Base-by-base conservation (phyloP, 2,113 vertebrate genomes). In the Desmodus rotundus region DNA sequence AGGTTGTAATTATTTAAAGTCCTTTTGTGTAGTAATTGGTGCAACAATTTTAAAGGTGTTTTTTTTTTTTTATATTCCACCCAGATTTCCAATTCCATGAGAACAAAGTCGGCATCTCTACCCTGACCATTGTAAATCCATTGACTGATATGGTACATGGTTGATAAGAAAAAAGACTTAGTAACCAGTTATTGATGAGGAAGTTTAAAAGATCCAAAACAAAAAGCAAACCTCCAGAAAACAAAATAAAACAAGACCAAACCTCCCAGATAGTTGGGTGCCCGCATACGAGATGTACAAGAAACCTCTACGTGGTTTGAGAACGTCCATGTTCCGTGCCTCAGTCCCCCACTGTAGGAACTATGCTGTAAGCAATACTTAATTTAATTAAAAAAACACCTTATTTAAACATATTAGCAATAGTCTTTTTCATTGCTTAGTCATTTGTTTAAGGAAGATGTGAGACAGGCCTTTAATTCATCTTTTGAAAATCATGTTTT, bases 371-470 rank as follows among this genome's bases (percentile, higher is more conserved):
- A 73, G 36, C 26, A 68, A 14, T 83, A 5, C 14, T 89, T 96
- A 67, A 82, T 38, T 68, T 28, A 7, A 28, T 63, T 24, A 52
- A 56, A 76, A 33, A 7, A 28, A n/a, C n/a, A n/a, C n/a, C 10
- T 47, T 87, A 70, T 72, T 74, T 95, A 63, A 89, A 72, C 95
- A 61, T 73, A 78, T 72, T 91, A 61, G 19, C 38, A 88, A 65
- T 61, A 52, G 80, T 24, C 26, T 38, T 54, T 65, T 80, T 91
- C 22, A 85, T 91, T 91, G 74, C 65, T 94, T 89, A 72, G 31
- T 63, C 87, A 78, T 67, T 83, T 52, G 7, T 24, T 68, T 80
- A 76, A 85, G 47, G 90, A 80, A 47, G 1, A 93, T 47, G 73
- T 83, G 19, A 74, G 28, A 26, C 5, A 36, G 17, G 0, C 10